Conservation (phyloP, 2,888 invertebrate species). For the Acronicta alni region DNA sequence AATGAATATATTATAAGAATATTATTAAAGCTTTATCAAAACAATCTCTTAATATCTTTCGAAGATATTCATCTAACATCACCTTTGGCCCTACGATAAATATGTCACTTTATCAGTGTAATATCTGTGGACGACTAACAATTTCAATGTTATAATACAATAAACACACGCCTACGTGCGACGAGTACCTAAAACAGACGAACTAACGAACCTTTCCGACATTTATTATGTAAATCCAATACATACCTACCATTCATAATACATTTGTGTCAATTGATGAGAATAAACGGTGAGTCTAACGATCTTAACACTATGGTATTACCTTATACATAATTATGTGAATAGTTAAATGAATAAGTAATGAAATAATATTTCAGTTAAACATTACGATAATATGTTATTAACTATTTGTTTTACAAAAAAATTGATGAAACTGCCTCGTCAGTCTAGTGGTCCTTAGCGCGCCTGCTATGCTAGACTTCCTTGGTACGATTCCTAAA, state of each 20-base stretch:
- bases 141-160: constrained; percentile 32
- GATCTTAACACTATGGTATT: constrained; percentile 55
- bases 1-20: neutral
- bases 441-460: too few relatives aligned
- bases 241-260: constrained; percentile 28
- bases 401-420: too few relatives aligned
- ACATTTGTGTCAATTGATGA: constrained; percentile 61
- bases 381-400: too few relatives aligned
- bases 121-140: constrained; percentile 26
- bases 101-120: constrained; percentile 37
- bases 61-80: constrained; percentile 27
- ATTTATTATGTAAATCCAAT: constrained; percentile 45
- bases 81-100: constrained; percentile 35
- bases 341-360: constrained; percentile 14
- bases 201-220: constrained; percentile 62
- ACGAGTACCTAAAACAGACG: constrained; percentile 46
- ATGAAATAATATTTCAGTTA: constrained; percentile 23
- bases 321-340: constrained; percentile 26
- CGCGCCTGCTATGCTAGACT: too few relatives aligned
- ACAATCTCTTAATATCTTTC: constrained; percentile 23
- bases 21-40: constrained; percentile 4
- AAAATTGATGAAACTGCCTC: too few relatives aligned
- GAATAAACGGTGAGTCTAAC: constrained; percentile 55
- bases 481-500: too few relatives aligned
- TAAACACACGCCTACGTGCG: constrained; percentile 45